These are phyloP conservation scores for Noctua fimbriata DNA, from an alignment of 2,888 invertebrate genomes.

Conservation along the genomic window DNA sequence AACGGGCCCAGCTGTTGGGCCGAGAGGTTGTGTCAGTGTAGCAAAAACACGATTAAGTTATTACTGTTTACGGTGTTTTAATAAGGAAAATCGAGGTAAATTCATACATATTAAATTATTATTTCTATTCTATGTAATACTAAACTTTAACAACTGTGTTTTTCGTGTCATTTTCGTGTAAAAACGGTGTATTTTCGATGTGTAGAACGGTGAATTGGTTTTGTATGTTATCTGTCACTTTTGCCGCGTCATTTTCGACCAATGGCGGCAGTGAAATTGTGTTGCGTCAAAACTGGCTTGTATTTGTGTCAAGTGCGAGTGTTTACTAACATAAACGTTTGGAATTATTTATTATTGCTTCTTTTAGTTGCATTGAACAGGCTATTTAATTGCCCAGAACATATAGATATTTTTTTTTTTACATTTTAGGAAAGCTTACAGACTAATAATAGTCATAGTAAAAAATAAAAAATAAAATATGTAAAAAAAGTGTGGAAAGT, in stretches of 20 bases:
- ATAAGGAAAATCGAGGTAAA: slow-evolving; percentile 48
- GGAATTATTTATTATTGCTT: not conserved
- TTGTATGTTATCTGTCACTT: slow-evolving; percentile 7
- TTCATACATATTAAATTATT: not conserved
- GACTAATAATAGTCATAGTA: too few species aligned
- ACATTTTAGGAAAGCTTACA: too few species aligned
- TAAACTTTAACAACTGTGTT: not conserved
- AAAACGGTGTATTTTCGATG: not conserved
- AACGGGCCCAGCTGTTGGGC: slow-evolving; percentile 36
- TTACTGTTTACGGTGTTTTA: not conserved
- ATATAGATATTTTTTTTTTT: too few species aligned
- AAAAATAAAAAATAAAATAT: too few species aligned
- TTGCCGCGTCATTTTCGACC: slow-evolving; percentile 36
- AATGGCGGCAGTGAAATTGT: slow-evolving; percentile 4
- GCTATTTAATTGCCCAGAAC: not conserved
- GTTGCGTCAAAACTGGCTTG: slow-evolving; percentile 9
- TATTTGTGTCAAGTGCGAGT: slow-evolving; percentile 18
- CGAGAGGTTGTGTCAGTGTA: slow-evolving; percentile 23
- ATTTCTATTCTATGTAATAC: not conserved
- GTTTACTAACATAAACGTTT: not conserved
- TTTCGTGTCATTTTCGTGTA: not conserved
- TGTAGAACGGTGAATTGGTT: not conserved
- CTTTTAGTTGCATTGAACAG: too few species aligned
- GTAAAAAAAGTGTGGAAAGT: too few species aligned
- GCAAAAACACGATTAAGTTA: not conserved